Evolutionary conservation across 2,888 invertebrate species (phyloP).

Genomic region (Stegophylla sp.): DNA sequence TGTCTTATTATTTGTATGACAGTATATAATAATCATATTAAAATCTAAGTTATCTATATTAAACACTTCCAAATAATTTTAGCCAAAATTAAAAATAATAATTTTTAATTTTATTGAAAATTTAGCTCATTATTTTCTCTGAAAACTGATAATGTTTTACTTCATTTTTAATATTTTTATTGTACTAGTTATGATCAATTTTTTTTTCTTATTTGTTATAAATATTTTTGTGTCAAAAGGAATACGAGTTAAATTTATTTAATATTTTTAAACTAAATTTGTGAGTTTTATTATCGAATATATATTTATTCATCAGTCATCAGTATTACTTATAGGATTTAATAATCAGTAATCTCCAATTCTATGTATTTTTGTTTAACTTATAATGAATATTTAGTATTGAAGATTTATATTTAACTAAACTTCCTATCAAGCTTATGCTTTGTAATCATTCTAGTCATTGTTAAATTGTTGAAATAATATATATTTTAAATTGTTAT

Average conservation of each 20-base stretch:
- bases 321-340: constrained; percentile 5
- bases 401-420: constrained; percentile 26
- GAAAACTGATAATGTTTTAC: not conserved
- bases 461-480: constrained; percentile 50
- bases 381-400: not conserved
- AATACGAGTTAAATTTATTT: not conserved
- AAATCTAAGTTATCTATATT: not conserved
- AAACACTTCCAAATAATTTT: not conserved
- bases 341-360: not conserved
- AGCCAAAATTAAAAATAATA: not conserved
- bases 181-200: not conserved
- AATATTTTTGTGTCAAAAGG: not conserved
- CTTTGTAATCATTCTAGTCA: constrained; percentile 55
- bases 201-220: not conserved
- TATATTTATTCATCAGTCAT: too few relatives aligned
- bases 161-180: not conserved
- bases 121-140: constrained; percentile 10
- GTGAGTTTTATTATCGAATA: too few relatives aligned
- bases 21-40: not conserved
- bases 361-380: constrained; percentile 7
- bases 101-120: not conserved
- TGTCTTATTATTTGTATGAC: not conserved
- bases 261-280: not conserved
- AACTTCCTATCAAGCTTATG: constrained; percentile 33
- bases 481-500: constrained; percentile 47